phyloP scores from a whole-genome alignment of 64 coral and sea anemone species.

The Stichodactyla mertensii region DNA sequence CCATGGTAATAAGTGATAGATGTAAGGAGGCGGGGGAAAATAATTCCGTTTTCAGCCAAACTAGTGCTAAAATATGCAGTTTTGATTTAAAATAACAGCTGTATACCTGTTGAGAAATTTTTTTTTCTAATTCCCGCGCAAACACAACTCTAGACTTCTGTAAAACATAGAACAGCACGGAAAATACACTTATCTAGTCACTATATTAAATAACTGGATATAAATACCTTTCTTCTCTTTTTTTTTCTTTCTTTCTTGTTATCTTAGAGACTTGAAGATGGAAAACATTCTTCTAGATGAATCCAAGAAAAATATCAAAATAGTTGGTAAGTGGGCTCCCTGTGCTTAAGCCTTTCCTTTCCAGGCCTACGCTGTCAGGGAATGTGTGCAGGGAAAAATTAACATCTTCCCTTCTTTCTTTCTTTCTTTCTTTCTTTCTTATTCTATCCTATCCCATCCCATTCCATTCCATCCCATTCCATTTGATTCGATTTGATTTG shows the following conservation, averaged over 20 bases:
- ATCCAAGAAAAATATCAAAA: slow-evolving; percentile 81
- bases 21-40: too few relatives aligned
- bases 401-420: background rate
- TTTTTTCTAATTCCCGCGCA: too few relatives aligned
- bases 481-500: background rate
- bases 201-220: background rate
- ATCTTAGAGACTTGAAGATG: slow-evolving; percentile 82
- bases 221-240: background rate
- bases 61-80: too few relatives aligned
- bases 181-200: background rate
- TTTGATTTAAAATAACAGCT: too few relatives aligned
- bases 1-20: too few relatives aligned
- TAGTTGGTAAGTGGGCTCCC: slow-evolving; percentile 64
- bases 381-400: background rate
- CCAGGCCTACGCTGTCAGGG: background rate
- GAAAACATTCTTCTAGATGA: slow-evolving; percentile 86
- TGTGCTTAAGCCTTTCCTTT: background rate
- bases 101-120: too few relatives aligned
- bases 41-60: too few relatives aligned
- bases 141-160: background rate
- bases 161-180: background rate
- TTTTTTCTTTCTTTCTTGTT: background rate
- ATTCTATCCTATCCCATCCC: too few relatives aligned
- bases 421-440: background rate
- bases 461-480: too few relatives aligned